phyloP scores from a whole-genome alignment of 2,797 vertebrate species.

The Streptopelia turtur region DNA sequence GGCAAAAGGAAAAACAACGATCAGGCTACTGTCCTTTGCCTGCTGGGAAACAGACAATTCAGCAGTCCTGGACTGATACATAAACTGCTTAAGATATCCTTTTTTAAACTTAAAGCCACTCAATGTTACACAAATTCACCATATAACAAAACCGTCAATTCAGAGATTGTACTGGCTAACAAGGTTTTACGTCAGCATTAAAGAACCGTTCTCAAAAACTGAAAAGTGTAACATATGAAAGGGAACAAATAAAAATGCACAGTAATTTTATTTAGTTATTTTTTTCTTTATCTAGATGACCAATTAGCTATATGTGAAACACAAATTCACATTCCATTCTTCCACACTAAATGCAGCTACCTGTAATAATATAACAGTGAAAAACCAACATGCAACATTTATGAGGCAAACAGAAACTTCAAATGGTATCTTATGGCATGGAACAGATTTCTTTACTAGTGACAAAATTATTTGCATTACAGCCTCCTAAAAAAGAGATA shows the following conservation, averaged over 20 bases:
- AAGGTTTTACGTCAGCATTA: background rate
- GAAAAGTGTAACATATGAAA: background rate
- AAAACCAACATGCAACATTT: background rate
- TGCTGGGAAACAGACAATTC: background rate
- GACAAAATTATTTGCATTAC: background rate
- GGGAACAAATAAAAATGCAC: background rate
- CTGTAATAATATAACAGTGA: background rate
- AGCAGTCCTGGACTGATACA: background rate
- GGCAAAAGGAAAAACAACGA: background rate
- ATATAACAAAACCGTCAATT: background rate
- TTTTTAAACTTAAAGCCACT: background rate
- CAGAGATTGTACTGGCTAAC: background rate
- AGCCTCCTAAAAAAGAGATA: background rate
- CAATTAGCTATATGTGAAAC: background rate
- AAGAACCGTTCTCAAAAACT: background rate
- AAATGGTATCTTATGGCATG: background rate
- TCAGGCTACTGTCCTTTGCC: background rate
- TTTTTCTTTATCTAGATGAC: background rate
- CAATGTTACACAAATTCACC: background rate
- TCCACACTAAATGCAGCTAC: accelerated
- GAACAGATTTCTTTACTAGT: background rate
- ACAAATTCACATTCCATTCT: background rate
- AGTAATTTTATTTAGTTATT: background rate
- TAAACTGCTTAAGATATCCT: background rate
- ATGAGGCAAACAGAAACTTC: background rate